Percentiles rank a stretch among this genome's conserved stretches.
Evolutionary conservation across 2,888 invertebrate genomes (phyloP).

Genomic region (Xestia ashworthii): DNA sequence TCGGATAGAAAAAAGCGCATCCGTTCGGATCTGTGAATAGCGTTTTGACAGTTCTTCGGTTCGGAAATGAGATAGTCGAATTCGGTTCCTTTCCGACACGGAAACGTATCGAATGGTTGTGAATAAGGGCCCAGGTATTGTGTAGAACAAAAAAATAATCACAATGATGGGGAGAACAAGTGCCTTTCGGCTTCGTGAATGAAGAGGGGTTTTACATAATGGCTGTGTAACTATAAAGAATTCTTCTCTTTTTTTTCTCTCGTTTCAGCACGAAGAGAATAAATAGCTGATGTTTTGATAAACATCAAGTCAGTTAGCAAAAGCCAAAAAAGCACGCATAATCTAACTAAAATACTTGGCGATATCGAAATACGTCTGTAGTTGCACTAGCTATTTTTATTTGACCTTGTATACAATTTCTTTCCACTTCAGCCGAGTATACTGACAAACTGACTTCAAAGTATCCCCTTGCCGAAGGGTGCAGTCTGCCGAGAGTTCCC

Average conservation of each 20-base stretch:
- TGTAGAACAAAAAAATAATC: too few species aligned
- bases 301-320: neutral
- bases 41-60: too few species aligned
- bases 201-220: too few species aligned
- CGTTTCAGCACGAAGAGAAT: neutral
- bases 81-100: too few species aligned
- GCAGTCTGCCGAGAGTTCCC: constrained; percentile 34
- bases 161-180: too few species aligned
- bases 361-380: neutral
- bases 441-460: constrained; percentile 48
- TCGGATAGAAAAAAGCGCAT: too few species aligned
- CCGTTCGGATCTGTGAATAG: too few species aligned
- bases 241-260: neutral
- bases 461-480: constrained; percentile 26
- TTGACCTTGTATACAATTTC: neutral
- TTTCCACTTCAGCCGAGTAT: neutral
- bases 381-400: neutral
- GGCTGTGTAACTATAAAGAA: neutral
- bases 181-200: too few species aligned
- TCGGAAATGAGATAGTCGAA: too few species aligned
- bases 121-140: too few species aligned
- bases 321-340: neutral
- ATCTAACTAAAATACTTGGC: too few species aligned
- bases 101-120: too few species aligned
- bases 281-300: neutral